Percentiles rank a stretch among this genome's conserved stretches.
Conservation (phyloP, 37 sponge, comb jelly and placozoan genomes). For the Tethya wilhelma region DNA sequence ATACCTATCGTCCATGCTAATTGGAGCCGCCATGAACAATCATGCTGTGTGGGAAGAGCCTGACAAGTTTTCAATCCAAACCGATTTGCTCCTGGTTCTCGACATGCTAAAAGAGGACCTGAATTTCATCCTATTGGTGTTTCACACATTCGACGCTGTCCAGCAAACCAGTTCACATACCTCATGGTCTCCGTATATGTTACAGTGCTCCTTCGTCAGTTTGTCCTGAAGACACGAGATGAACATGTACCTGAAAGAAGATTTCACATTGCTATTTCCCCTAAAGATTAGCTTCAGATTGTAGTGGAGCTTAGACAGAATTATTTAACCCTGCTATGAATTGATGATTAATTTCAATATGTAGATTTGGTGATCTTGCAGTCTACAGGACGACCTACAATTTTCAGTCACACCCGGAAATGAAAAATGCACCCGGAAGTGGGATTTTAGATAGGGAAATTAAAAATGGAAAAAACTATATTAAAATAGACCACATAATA, state of each 20-base stretch:
- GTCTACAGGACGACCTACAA: too few species aligned
- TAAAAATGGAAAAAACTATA: too few species aligned
- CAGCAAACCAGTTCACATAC: conserved; percentile 51
- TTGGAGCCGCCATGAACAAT: conserved; percentile 35
- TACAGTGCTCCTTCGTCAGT: conserved; percentile 16
- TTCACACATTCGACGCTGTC: conserved; percentile 37
- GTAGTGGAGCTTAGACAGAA: conserved; percentile 7
- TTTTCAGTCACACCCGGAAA: too few species aligned
- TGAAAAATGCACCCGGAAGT: too few species aligned
- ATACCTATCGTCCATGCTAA: conserved; percentile 49
- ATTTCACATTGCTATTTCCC: conserved; percentile 29
- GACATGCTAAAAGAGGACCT: too few species aligned
- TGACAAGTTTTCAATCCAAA: conserved; percentile 33
- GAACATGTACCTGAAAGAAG: conserved; percentile 11
- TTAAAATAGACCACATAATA: too few species aligned
- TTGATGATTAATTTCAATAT: too few species aligned
- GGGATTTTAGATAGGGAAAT: too few species aligned
- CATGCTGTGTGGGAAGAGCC: conserved; percentile 35
- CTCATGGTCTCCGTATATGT: conserved; percentile 33
- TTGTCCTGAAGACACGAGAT: conserved; percentile 1
- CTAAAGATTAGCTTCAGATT: conserved; percentile 8
- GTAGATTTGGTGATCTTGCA: too few species aligned
- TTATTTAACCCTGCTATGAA: too few species aligned
- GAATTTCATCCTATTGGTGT: conserved; percentile 50
- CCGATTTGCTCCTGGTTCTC: conserved; percentile 37